Evolutionary conservation across 2,797 vertebrate species (phyloP), one percentile per base, ranked within the genome.

Genomic region (Cyprinella venusta): DNA sequence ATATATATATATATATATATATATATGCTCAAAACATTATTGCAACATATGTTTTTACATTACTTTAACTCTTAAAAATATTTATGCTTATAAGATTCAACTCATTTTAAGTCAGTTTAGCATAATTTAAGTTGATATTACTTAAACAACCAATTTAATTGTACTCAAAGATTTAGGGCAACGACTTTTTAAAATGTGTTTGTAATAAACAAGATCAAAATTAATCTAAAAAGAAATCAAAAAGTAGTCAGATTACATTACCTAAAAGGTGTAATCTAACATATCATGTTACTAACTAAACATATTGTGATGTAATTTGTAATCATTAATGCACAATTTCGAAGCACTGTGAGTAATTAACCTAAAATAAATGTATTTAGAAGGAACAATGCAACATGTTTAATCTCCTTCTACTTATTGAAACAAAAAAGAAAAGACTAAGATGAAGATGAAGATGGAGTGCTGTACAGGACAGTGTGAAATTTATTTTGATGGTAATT

Each of bases 401-500:
- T 33, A 8, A 48, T 50, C 10, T 42, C 16, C 38, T 45, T 45
- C n/a, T 48, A 6, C 42, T 64, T 64, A 61, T 33, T 18, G 61
- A 61, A 38, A 76, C 1, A 77, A 30, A 48, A 48, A 63, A 13
- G n/a, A 9, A 42, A 72, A 64, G 50, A 54, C 18, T 67, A 19
- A 65, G 33, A 71, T 42, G 6, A 45, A 15, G 40, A 71, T 42
- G 6, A 45, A 15, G 36, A 13, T 7, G 18, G 72, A 63, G 48
- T 76, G 56, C 77, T 65, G 42, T 70, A 76, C 21, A 45, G 76
- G 63, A 75, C 76, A 78, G 85, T 76, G 13, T 13, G 13, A 80
- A 40, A 59, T 45, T 91, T 89, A 93, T 92, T 84, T 75, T 15
- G 79, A 8, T 26, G 88, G 78, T 92, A 89, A 89, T 90, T 90